Base-by-base conservation (phyloP, 2,888 invertebrate species). In the Platycnemis pennipes region DNA sequence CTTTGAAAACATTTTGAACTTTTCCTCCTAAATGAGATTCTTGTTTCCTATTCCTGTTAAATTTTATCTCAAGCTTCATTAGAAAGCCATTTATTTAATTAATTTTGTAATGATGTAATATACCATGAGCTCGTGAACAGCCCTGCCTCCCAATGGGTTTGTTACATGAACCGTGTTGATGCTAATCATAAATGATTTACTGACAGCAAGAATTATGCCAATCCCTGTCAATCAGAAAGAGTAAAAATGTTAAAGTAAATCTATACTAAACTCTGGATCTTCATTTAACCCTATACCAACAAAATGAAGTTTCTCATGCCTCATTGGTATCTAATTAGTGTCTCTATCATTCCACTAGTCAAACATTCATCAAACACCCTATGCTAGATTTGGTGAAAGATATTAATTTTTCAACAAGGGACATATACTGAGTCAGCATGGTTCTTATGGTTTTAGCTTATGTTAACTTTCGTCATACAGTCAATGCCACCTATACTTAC, bases 51-150 rank as follows among this genome's bases (percentile, higher is more conserved):
- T 91, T 69, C 63, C 63, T 91, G 91, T 91, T 44, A 91, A 91
- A 56, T 91, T 91, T 63, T 63, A 91, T 63, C 91, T 69, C 44
- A 91, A 91, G 91, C 91, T 91, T 91, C 63, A 63, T 63, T 91
- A 91, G 91, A 44, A 56, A 44, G 94, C 53, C 53, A 94, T 94
- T 94, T 56, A 94, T 89, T 94, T 94, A 46, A 94, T 87, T 94
- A 94, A 44, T 86, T 94, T 94, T 94, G 94, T 94, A 94, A 94
- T 69, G 88, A 94, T 94, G 88, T 94, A 94, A 69, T 88, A 94
- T 94, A 53, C 94, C 86, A 85, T 91, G 63, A 63, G 91, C 91
- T 91, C 91, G 63, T 91, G 91, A 91, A 91, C 91, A 91, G 91
- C 91, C 91, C 91, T 91, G 63, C 44, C 91, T 91, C 91, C 91